Base-by-base conservation (phyloP, 1,140 invertebrate species). In the Drosophila tropicalis region DNA sequence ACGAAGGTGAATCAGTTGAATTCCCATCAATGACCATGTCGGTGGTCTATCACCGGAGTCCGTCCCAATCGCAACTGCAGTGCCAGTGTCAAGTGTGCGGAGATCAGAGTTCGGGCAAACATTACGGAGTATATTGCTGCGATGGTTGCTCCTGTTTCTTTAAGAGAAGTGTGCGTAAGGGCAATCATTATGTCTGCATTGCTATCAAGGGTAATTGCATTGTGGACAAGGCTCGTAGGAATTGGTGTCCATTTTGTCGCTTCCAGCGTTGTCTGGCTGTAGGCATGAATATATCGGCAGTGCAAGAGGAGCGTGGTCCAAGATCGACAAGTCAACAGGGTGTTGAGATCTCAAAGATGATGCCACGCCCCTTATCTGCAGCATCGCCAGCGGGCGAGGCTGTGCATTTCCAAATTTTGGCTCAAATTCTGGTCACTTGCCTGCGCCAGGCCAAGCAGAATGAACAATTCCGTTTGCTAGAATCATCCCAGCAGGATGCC, bases 141-240 rank as follows among this genome's bases (percentile, higher is more conserved):
- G 97, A 98, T 81, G 97, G 97, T 5, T 98, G 97, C 91, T 96
- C 96, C 41, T 98, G 97, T 81, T 98, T 98, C 90, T 98, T 98
- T 92, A 98, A 98, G 91, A 93, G 96, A 78, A 96, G 95, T 65
- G 94, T 97, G 13, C 92, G 96, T 54, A 94, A 95, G 66, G 94
- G 94, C 9, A 94, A 95, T 6, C 91, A 94, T 3, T 97, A 97
- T 80, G 94, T 94, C 47, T 97, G 97, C 87, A 97, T 92, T 32
- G 95, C 95, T 68, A 96, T 96, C 22, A 95, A 94, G 69, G 95
- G 96, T n/a, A 93, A 93, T 22, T 98, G 97, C 87, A 91, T 95
- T 1, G 94, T 98, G 17, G 97, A 98, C 90, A 97, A 97, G 93
- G 94, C 95, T 0, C 91, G 96, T 77, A 91, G 97, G 75, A 98